Evolutionary conservation across 2,888 invertebrate species (phyloP), one percentile per base, ranked within the genome.

Genomic region (Baccha elongata): DNA sequence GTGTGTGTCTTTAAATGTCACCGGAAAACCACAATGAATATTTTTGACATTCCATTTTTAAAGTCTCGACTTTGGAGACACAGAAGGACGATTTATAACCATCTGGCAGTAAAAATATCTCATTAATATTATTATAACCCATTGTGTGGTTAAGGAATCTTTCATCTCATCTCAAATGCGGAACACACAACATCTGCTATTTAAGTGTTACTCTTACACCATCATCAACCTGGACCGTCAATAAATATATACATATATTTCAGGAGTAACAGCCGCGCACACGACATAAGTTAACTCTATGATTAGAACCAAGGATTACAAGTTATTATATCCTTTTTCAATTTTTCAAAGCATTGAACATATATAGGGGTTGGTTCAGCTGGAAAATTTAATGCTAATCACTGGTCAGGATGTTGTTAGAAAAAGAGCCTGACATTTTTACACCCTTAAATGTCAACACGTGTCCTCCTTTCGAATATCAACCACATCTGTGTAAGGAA

Each of bases 321-420:
- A 44, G 69, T 32, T 75, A 81, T 81, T 81, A 81, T 76, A 81
- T 76, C 68, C 75, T 52, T 64, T 75, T 69, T 40, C 8, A 50
- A 13, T 10, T 29, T 58, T 19, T 3, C 37, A 35, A 40, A 23
- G 42, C 40, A n/a, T n/a, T n/a, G 42, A 13, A 15, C 3, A 21
- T 7, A 15, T 8, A 67, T 64, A 80, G 74, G 80, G 80, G 75
- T 75, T 35, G 26, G 29, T 58, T 65, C 69, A 71, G 80, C 64
- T 78, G 53, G 42, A 32, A 26, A 46, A 71, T 37, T 32, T 23
- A 48, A 53, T 44, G 37, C 76, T 58, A 58, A 64, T 65, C 58
- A 40, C 32, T 78, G 58, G 42, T 21, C 50, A 58, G 15, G 44
- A 53, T 26, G 26, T 32, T 50, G 8, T 1, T 19, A 21, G 13